These are phyloP conservation scores for Marronus borbonicus DNA, from an alignment of 2,888 invertebrate genomes.

Conservation along the genomic window DNA sequence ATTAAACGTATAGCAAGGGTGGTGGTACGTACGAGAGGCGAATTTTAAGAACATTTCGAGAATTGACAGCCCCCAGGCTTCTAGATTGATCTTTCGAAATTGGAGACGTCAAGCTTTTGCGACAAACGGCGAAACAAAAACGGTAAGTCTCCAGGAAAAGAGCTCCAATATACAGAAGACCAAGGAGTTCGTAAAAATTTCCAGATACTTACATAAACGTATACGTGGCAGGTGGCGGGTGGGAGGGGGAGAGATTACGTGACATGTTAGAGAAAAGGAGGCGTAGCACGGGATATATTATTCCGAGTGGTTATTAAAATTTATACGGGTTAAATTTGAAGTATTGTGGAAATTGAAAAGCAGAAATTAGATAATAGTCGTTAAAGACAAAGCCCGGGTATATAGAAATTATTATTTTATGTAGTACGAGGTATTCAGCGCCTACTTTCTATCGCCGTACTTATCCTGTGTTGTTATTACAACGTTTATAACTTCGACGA, in stretches of 20 bases:
- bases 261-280: background rate
- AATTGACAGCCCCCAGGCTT: slow-evolving; percentile 52
- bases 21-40: slow-evolving; percentile 19
- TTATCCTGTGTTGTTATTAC: no score
- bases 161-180: background rate
- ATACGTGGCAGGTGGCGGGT: background rate
- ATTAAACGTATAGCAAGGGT: slow-evolving; percentile 23
- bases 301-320: background rate
- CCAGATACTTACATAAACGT: background rate
- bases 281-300: background rate
- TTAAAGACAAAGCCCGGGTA: no score
- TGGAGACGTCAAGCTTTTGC: slow-evolving; percentile 55
- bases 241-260: background rate
- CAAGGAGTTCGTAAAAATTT: slow-evolving; percentile 9
- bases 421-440: no score
- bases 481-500: no score
- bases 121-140: slow-evolving; percentile 42
- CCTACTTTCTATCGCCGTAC: no score
- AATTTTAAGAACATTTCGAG: slow-evolving; percentile 42
- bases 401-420: no score
- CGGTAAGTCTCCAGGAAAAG: slow-evolving; percentile 12
- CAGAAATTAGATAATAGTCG: no score
- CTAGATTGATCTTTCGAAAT: slow-evolving; percentile 57
- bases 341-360: no score
- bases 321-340: background rate